Conservation (phyloP, 2,888 invertebrate species). For the Erebia aethiops region DNA sequence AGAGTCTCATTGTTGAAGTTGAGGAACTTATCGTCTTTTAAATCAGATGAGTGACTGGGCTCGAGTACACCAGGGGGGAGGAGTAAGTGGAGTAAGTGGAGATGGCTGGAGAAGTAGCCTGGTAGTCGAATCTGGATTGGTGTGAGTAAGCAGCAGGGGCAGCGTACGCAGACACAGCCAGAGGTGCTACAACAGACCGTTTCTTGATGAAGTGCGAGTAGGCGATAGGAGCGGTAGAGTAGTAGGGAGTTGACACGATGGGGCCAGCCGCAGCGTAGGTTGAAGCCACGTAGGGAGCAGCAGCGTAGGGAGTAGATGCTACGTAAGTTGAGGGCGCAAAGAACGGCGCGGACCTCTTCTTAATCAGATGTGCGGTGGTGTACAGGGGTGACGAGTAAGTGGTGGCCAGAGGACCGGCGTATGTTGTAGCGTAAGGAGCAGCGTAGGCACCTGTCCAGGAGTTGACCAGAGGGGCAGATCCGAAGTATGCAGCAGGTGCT, state of each 20-base stretch:
- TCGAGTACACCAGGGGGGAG: conserved; percentile 24
- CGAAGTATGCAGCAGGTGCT: conserved; percentile 31
- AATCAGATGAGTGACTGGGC: conserved; percentile 9
- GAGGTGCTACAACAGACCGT: conserved; percentile 29
- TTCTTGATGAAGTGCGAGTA: conserved; percentile 45
- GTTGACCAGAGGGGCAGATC: conserved; percentile 40
- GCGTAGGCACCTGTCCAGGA: conserved; percentile 25
- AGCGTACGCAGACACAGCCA: conserved; percentile 29
- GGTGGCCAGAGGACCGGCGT: conserved; percentile 46
- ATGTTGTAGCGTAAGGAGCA: conserved; percentile 45
- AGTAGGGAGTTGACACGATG: conserved; percentile 43
- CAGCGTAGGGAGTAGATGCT: conserved; percentile 52
- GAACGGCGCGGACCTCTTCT: conserved; percentile 64
- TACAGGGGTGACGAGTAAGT: conserved; percentile 47
- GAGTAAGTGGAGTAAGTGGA: conserved; percentile 43
- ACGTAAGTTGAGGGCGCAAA: conserved; percentile 42
- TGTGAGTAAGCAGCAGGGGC: conserved; percentile 44
- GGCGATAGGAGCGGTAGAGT: conserved; percentile 43
- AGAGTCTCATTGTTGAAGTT: conserved; percentile 12
- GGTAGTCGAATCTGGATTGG: conserved; percentile 54
- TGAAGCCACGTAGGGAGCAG: conserved; percentile 36
- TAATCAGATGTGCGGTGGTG: conserved; percentile 59
- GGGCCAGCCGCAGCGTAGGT: conserved; percentile 51
- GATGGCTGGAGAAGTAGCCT: conserved; percentile 47
- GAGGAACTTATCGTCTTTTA: background rate